Base-by-base conservation (phyloP, 2,113 vertebrate species). In the Cinclus mexicanus region DNA sequence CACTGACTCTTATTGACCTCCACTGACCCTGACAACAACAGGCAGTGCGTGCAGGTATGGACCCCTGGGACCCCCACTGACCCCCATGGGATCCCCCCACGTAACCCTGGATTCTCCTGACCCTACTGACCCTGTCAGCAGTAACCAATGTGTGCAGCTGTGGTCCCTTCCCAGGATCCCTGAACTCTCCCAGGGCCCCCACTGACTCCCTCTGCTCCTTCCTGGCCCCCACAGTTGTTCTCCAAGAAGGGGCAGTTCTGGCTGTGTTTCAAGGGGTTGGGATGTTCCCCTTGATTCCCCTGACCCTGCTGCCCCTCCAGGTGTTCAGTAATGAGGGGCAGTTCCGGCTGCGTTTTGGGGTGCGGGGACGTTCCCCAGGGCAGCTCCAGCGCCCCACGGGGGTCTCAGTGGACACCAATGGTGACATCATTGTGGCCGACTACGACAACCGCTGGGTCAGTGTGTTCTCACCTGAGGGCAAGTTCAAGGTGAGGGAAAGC, bases 391-490 rank as follows among this genome's bases (percentile, higher is more conserved):
- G 99, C 28, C 99, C 99, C 47, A 99, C 99, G 0, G 99, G 99
- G 2, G 99, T 99, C 69, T 98, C 99, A 0, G 98, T 99, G 55
- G 99, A 99, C 97, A 98, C 98, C 94, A 99, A 99, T 0, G 99
- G 99, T 7, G 99, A 99, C 97, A 99, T 99, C 84, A 99, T 99
- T 5, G 98, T 99, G 15, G 99, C 99, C 0, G 99, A 99, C 96
- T 99, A 99, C 2, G 99, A 99, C 98, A 99, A 99, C 98, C 98
- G 99, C 94, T 99, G 99, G 99, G 98, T 99, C 97, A 99, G 99
- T 90, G 99, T 99, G 95, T 99, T 99, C 97, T 98, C 99, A 8
- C 98, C 99, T 0, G 99, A 99, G 52, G 99, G 99, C 44, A 99
- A 99, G 93, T 99, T 99, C 97, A 99, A 99, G 99, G 99, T 99